Percentiles rank a stretch among this genome's conserved stretches.
phyloP scores from a whole-genome alignment of 2,113 vertebrate genomes.

The Eurystomus gularis region DNA sequence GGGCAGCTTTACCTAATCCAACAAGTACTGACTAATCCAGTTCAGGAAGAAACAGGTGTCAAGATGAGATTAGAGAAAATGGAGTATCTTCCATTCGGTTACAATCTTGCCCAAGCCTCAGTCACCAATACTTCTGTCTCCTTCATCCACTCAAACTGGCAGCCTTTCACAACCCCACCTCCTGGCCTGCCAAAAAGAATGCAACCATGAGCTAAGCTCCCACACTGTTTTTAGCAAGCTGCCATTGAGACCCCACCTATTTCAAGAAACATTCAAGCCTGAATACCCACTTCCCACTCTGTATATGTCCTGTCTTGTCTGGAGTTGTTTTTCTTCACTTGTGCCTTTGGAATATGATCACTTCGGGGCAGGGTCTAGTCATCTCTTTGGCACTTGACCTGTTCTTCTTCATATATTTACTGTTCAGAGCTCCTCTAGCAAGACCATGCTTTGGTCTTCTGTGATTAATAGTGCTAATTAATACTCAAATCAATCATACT shows the following conservation, averaged over 20 bases:
- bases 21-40: background rate
- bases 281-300: constrained; percentile 60
- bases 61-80: background rate
- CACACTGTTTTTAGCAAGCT: constrained; percentile 57
- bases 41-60: constrained; percentile 7
- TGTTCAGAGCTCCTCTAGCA: background rate
- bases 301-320: constrained; percentile 54
- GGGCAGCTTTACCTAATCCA: background rate
- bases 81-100: background rate
- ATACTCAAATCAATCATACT: constrained; percentile 42
- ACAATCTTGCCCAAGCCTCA: background rate
- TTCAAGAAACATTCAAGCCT: constrained; percentile 44
- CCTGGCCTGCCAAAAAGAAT: background rate
- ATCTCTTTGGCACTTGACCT: constrained; percentile 56
- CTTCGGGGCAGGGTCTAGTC: constrained; percentile 55
- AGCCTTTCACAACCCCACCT: background rate
- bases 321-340: constrained; percentile 30
- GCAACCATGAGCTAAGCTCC: constrained; percentile 34
- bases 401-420: background rate
- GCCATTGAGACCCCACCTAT: constrained; percentile 48
- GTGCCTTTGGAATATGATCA: constrained; percentile 39
- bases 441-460: background rate
- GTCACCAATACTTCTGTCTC: background rate
- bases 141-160: constrained; percentile 4
- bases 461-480: constrained; percentile 42